phyloP scores from a whole-genome alignment of 2,113 vertebrate species.

The Peromyscus maniculatus region DNA sequence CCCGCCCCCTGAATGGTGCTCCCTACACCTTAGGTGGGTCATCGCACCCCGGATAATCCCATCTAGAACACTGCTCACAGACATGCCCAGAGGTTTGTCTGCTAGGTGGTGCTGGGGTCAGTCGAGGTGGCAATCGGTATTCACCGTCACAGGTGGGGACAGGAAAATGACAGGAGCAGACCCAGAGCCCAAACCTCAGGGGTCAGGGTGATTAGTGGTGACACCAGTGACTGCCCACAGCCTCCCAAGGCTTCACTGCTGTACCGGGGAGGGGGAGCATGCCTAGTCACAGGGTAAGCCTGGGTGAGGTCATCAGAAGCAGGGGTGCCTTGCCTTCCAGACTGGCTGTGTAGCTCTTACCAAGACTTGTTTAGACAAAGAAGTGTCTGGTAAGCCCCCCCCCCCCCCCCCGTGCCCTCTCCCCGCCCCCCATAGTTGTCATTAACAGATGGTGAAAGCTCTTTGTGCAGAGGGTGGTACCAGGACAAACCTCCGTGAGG shows the following conservation, averaged over 20 bases:
- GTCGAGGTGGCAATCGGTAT: not conserved
- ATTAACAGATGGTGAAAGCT: not conserved
- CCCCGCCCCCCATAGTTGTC: not conserved
- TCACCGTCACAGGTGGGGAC: not conserved
- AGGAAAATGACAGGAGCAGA: not conserved
- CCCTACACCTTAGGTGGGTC: not conserved
- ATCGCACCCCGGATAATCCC: not conserved
- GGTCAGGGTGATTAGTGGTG: not conserved
- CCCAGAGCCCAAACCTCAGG: not conserved
- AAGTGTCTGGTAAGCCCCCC: not conserved
- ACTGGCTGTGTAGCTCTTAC: not conserved
- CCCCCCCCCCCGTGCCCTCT: not conserved
- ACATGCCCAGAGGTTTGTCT: not conserved
- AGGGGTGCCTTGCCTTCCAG: not conserved
- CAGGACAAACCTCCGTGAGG: not conserved
- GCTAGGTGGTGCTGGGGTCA: too few species aligned
- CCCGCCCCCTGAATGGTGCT: too few species aligned
- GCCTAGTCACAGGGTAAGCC: not conserved
- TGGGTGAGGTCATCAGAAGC: not conserved
- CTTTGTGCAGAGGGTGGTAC: not conserved
- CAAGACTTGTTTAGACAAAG: not conserved
- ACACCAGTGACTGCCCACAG: not conserved
- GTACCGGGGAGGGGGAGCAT: fast-evolving
- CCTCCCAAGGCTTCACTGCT: fast-evolving
- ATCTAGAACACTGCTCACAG: not conserved